Percentiles rank a stretch among this genome's conserved stretches.
phyloP scores from a whole-genome alignment of 2,113 vertebrate genomes.

The Lophius piscatorius region DNA sequence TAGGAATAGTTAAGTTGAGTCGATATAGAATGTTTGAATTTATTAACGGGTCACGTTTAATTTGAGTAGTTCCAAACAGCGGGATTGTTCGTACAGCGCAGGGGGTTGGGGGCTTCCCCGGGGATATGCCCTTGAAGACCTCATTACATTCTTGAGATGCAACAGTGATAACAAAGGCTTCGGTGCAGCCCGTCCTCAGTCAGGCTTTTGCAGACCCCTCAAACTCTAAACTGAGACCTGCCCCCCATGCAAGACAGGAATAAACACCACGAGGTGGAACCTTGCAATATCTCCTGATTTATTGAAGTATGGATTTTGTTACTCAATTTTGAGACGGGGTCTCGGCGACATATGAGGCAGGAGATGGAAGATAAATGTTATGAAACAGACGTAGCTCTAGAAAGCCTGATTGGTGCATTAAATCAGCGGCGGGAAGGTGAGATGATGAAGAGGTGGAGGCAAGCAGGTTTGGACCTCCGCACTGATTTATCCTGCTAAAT shows the following conservation, averaged over 20 bases:
- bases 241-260: conserved; percentile 26
- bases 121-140: no score
- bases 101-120: no score
- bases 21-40: no score
- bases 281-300: conserved; percentile 64
- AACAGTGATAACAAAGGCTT: conserved; percentile 44
- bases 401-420: conserved; percentile 26
- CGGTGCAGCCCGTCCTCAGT: conserved; percentile 7
- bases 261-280: conserved; percentile 52
- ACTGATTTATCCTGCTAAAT: conserved; percentile 13
- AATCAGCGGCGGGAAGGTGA: conserved; percentile 17
- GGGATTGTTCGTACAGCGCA: no score
- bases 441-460: conserved; percentile 2
- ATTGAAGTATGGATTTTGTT: conserved; percentile 70
- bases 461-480: neutral
- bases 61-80: no score
- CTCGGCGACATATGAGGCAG: conserved; percentile 31
- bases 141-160: conserved; percentile 46
- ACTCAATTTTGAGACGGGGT: conserved; percentile 50
- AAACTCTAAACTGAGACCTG: conserved; percentile 43
- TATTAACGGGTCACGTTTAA: no score
- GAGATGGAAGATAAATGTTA: conserved; percentile 56
- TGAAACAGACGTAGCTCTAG: conserved; percentile 36
- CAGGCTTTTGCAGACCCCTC: conserved; percentile 17
- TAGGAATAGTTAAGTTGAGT: no score